phyloP scores from a whole-genome alignment of 2,797 vertebrate genomes.

The Chanos chanos region DNA sequence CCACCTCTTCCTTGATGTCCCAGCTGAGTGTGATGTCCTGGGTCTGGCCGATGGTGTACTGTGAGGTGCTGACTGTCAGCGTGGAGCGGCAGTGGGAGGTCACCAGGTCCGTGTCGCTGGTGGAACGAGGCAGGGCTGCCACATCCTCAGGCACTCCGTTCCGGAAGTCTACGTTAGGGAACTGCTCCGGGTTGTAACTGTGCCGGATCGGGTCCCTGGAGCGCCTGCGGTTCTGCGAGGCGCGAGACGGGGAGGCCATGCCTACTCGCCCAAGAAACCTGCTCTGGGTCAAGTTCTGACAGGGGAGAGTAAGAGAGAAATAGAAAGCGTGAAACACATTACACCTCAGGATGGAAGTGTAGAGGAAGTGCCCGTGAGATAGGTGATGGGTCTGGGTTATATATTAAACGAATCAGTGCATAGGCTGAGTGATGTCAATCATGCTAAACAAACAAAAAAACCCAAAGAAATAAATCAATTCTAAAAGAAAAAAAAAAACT shows the following conservation, averaged over 20 bases:
- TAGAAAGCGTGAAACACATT: neutral
- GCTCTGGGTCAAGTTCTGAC: conserved; percentile 88
- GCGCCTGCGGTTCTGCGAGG: conserved; percentile 77
- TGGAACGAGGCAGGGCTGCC: conserved; percentile 75
- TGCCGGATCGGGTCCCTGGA: conserved; percentile 83
- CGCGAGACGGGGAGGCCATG: conserved; percentile 84
- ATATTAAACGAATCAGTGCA: no score
- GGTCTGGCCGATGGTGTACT: conserved; percentile 80
- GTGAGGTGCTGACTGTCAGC: conserved; percentile 81
- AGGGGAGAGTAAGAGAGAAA: neutral
- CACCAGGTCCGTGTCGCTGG: conserved; percentile 84
- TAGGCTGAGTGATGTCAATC: neutral
- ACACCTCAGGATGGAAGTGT: no score
- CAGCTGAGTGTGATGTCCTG: conserved; percentile 82
- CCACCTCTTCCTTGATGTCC: conserved; percentile 90
- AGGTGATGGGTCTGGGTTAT: no score
- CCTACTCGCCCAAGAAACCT: conserved; percentile 84
- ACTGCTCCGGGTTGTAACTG: conserved; percentile 84
- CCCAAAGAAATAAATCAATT: neutral
- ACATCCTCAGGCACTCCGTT: conserved; percentile 62
- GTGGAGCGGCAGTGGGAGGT: conserved; percentile 85
- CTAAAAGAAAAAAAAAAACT: neutral
- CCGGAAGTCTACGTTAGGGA: conserved; percentile 79
- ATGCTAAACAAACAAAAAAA: neutral
- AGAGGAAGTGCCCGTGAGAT: no score